A percentile compares a stretch with the other conserved stretches of the same genome.
These are phyloP conservation scores for Diplodus puntazzo DNA, from an alignment of 2,797 vertebrate species.

Conservation along the genomic window DNA sequence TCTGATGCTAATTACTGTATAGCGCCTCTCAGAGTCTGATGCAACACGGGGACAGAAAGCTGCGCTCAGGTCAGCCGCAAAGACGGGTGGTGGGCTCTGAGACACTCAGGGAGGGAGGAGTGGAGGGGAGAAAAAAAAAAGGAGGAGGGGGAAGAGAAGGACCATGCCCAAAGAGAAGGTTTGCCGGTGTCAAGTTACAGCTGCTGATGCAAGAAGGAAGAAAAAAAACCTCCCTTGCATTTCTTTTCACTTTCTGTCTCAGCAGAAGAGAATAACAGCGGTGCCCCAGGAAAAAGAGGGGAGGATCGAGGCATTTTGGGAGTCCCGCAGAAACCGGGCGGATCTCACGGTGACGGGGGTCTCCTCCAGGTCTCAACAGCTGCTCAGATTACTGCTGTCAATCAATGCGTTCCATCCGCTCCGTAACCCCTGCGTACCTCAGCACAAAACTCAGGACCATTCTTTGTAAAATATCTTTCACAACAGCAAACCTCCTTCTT, in stretches of 20 bases:
- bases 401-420: constrained; percentile 55
- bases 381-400: constrained; percentile 78
- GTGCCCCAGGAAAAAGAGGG: constrained; percentile 26
- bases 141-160: constrained; percentile 19
- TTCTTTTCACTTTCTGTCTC: constrained; percentile 44
- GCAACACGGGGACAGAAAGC: constrained; percentile 72
- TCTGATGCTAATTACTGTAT: constrained; percentile 80
- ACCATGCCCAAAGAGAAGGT: constrained; percentile 51
- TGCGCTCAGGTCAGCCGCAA: constrained; percentile 48
- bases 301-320: constrained; percentile 50
- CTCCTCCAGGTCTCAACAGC: constrained; percentile 61
- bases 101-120: neutral
- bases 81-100: constrained; percentile 29
- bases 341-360: constrained; percentile 51
- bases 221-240: constrained; percentile 60
- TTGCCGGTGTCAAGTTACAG: constrained; percentile 62
- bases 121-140: neutral
- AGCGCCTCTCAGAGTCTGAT: constrained; percentile 63
- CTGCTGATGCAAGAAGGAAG: constrained; percentile 78
- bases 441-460: constrained; percentile 54
- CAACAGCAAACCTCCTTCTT: constrained; percentile 51
- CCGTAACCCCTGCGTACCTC: constrained; percentile 18
- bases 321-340: constrained; percentile 54
- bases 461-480: constrained; percentile 59
- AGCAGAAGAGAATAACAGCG: constrained; percentile 51